Evolutionary conservation across 2,888 invertebrate species (phyloP).

Genomic region (Sphaerophoria rueppellii): DNA sequence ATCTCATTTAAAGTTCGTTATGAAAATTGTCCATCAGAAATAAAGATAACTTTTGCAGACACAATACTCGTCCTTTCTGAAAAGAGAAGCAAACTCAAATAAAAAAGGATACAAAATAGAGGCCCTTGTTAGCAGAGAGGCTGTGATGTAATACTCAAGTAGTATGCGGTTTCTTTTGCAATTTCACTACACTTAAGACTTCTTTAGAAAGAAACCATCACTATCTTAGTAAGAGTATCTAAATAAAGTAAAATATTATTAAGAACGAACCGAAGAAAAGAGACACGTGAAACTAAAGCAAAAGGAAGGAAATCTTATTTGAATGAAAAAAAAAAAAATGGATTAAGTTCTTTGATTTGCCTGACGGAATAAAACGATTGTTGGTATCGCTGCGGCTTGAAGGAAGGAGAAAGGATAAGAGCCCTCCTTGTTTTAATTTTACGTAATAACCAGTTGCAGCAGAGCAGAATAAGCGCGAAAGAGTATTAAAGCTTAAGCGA

Average conservation of each 20-base stretch:
- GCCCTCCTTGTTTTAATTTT: constrained; percentile 32
- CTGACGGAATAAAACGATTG: constrained; percentile 59
- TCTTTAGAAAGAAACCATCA: constrained; percentile 41
- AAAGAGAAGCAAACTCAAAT: background rate
- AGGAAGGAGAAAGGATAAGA: background rate
- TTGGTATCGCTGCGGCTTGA: background rate
- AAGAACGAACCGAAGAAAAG: background rate
- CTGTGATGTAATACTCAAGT: constrained; percentile 19
- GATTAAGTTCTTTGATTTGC: constrained; percentile 68
- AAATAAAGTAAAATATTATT: background rate
- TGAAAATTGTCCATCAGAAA: too few species aligned
- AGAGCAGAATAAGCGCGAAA: constrained; percentile 47
- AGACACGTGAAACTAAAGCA: background rate
- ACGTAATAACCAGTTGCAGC: constrained; percentile 58
- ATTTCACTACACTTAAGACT: constrained; percentile 64
- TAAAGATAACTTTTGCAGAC: background rate
- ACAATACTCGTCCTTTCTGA: constrained; percentile 15
- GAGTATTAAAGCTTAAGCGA: constrained; percentile 9
- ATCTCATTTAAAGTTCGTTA: background rate
- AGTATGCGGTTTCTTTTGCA: constrained; percentile 54
- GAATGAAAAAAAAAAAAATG: constrained; percentile 31
- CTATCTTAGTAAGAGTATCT: constrained; percentile 12
- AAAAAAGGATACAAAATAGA: background rate
- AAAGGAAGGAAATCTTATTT: constrained; percentile 29
- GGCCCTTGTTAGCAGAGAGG: background rate